Evolutionary conservation across 1,140 invertebrate genomes (phyloP).

Genomic region (Uloborus diversus): DNA sequence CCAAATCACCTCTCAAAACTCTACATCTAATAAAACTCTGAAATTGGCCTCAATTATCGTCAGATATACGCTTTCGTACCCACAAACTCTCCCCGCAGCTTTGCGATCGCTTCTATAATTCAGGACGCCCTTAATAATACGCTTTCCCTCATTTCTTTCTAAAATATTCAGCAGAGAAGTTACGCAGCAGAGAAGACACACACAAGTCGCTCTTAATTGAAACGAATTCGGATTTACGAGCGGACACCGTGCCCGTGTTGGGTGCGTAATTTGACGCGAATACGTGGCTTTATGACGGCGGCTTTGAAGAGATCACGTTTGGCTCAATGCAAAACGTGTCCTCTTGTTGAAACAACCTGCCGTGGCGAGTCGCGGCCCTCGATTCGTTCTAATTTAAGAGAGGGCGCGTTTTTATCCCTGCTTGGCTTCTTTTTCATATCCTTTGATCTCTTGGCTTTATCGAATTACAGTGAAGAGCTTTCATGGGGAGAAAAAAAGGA

Average conservation of each 20-base stretch:
- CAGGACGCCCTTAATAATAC: slow-evolving; percentile 1
- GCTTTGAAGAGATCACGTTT: slow-evolving; percentile 30
- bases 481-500: not conserved
- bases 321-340: slow-evolving; percentile 40
- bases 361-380: not conserved
- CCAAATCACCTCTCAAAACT: no score
- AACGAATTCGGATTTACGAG: slow-evolving; percentile 48
- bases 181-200: not conserved
- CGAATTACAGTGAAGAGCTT: no score
- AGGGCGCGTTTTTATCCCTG: not conserved
- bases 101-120: slow-evolving; percentile 13
- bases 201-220: slow-evolving; percentile 22
- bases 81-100: slow-evolving; percentile 7
- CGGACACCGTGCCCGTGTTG: not conserved
- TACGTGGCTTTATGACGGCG: slow-evolving; percentile 29
- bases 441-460: no score
- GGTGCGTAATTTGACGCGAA: slow-evolving; percentile 32
- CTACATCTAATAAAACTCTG: no score
- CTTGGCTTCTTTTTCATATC: not conserved
- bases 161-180: slow-evolving; percentile 42
- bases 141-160: not conserved
- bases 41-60: slow-evolving; percentile 36
- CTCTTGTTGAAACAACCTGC: slow-evolving; percentile 1
- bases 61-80: not conserved
- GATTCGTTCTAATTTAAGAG: slow-evolving; percentile 18